Conservation (phyloP, 23 tunicate genomes). For the Styela clava region DNA sequence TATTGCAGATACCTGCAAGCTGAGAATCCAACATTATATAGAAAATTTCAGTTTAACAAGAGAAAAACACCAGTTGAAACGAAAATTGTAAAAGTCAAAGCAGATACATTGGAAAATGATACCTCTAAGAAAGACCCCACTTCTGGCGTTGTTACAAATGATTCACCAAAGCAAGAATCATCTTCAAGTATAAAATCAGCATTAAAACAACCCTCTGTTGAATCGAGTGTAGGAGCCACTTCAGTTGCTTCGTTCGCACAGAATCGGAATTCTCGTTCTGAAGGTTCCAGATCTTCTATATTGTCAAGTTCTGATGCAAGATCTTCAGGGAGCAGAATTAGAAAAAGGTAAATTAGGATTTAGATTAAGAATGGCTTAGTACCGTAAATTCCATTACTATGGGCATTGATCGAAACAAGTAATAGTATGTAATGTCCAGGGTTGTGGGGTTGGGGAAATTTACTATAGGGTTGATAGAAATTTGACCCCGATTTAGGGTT, state of each 20-base stretch:
- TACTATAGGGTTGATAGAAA: too few species aligned
- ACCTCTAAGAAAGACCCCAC: background rate
- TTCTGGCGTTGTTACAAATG: background rate
- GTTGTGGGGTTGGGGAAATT: too few species aligned
- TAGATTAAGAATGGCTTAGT: too few species aligned
- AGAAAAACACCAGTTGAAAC: background rate
- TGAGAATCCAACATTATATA: conserved; percentile 31
- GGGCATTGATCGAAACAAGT: too few species aligned
- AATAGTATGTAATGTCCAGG: too few species aligned
- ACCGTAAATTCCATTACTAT: too few species aligned
- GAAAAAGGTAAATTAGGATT: background rate
- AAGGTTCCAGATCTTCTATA: background rate
- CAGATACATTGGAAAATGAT: too few species aligned
- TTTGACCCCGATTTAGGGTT: too few species aligned
- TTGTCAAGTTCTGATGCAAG: background rate
- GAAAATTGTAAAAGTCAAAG: too few species aligned
- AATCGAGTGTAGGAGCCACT: background rate
- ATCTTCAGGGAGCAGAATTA: background rate
- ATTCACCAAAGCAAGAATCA: background rate
- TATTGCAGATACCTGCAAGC: conserved; percentile 21
- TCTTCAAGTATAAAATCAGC: background rate
- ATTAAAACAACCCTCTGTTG: background rate
- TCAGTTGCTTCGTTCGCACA: background rate
- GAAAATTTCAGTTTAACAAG: background rate
- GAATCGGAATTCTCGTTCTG: background rate